These are phyloP conservation scores for Cheilosia scutellata DNA, from an alignment of 2,888 invertebrate genomes.

Conservation along the genomic window DNA sequence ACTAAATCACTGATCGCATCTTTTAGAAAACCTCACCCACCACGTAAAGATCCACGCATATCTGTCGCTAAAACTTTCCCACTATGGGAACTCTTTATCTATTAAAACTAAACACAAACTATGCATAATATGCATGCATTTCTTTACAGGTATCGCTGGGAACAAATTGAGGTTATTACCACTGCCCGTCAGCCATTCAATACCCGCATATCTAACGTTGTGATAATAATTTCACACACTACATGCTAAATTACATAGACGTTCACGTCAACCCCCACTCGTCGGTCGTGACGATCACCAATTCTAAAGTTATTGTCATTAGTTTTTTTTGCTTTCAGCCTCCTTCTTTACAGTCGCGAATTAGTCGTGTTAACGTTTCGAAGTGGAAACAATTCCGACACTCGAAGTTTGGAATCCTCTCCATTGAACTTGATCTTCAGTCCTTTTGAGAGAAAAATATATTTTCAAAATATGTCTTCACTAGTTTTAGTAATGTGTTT, in stretches of 20 bases:
- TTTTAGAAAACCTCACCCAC: conserved; percentile 5
- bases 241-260: conserved; percentile 59
- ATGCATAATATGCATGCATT: conserved; percentile 36
- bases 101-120: conserved; percentile 6
- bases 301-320: conserved; percentile 57
- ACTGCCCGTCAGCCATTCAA: conserved; percentile 39
- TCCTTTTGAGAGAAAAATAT: conserved; percentile 12
- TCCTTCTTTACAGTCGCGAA: conserved; percentile 60
- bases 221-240: conserved; percentile 73
- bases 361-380: conserved; percentile 63
- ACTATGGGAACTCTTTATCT: conserved; percentile 58
- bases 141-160: conserved; percentile 38
- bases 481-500: conserved; percentile 73
- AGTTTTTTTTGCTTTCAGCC: conserved; percentile 32
- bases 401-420: conserved; percentile 43
- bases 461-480: conserved; percentile 72
- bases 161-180: conserved; percentile 72
- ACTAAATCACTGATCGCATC: background rate
- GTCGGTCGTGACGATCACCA: conserved; percentile 48
- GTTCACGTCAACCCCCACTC: conserved; percentile 43
- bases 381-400: conserved; percentile 44
- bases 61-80: conserved; percentile 22
- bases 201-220: conserved; percentile 58
- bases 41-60: conserved; percentile 20
- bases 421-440: conserved; percentile 69